phyloP scores from a whole-genome alignment of 2,888 invertebrate species.

The Lepas anatifera region DNA sequence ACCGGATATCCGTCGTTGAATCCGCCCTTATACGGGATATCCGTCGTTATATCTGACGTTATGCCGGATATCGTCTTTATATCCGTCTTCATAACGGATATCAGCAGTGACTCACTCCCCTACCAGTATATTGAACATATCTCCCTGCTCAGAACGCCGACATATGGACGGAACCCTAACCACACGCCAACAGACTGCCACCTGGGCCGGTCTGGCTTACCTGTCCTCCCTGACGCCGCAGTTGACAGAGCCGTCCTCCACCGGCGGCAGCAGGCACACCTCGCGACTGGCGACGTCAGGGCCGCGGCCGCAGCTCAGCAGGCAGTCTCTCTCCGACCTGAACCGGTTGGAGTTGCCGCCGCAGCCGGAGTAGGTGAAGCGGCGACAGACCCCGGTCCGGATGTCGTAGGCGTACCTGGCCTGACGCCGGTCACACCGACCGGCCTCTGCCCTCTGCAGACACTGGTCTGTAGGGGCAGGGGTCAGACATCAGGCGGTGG shows the following conservation, averaged over 20 bases:
- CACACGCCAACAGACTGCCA: too few relatives aligned
- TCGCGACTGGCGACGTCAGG: background rate
- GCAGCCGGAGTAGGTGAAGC: background rate
- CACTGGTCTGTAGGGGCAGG: background rate
- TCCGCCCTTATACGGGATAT: too few relatives aligned
- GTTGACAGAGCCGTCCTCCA: background rate
- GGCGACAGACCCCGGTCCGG: background rate
- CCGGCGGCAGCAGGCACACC: conserved; percentile 9
- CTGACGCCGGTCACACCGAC: background rate
- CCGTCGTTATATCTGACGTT: too few relatives aligned
- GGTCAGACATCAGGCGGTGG: too few relatives aligned
- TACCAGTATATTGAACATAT: too few relatives aligned
- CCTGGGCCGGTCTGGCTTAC: too few relatives aligned
- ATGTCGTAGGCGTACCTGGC: background rate
- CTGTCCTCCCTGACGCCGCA: background rate
- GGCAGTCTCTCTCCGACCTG: background rate
- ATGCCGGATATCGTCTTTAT: too few relatives aligned
- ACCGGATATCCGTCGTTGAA: too few relatives aligned
- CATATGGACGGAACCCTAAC: too few relatives aligned
- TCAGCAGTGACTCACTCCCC: too few relatives aligned
- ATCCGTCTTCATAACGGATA: too few relatives aligned
- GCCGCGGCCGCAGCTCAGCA: background rate
- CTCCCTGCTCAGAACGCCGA: too few relatives aligned
- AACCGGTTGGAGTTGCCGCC: background rate
- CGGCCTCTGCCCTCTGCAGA: background rate